Base-by-base conservation (phyloP, 1,140 invertebrate species). In the Tetramorium alpestre region DNA sequence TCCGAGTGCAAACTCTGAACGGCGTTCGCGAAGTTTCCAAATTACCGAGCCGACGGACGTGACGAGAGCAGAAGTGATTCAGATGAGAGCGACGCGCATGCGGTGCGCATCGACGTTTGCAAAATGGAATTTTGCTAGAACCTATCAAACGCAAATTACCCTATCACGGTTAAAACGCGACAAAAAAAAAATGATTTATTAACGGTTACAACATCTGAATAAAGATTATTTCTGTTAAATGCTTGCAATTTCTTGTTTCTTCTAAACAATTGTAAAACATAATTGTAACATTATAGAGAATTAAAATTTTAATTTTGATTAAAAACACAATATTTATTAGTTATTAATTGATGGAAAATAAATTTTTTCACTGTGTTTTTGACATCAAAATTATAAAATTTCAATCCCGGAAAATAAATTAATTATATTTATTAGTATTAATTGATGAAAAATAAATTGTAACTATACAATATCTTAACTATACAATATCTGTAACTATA, bases 21-120 rank as follows among this genome's bases (percentile, higher is more conserved):
- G 33, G 41, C 67, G 28, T 60, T 47, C 80, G 69, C 13, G 2
- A 75, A 84, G 80, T 84, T 84, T 73, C 80, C 54, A 84, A 73
- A 84, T 84, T 75, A 84, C 41, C 69, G 69, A 75, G 41, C 33
- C 54, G 80, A 47, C 62, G 47, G 47, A 51, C 80, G 41, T 28
- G 67, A 58, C 41, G 80, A 84, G 67, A 73, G 67, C 67, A 72
- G 41, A 82, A 82, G 54, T 73, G 80, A 73, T 82, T 82, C 67
- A 47, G 22, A 72, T 47, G 67, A 72, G 22, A 70, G 10, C 5
- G 38, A 22, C 33, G 51, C 47, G 60, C 62, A 60, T 41, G 8
- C 22, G 22, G 25, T 18, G 16, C 25, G 25, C 38, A 25, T 3
- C 25, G 18, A 73, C 69, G 10, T 49, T 75, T 73, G 41, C 41